Conservation (phyloP, 1,140 invertebrate genomes). For the Hylyphantes graminicola region DNA sequence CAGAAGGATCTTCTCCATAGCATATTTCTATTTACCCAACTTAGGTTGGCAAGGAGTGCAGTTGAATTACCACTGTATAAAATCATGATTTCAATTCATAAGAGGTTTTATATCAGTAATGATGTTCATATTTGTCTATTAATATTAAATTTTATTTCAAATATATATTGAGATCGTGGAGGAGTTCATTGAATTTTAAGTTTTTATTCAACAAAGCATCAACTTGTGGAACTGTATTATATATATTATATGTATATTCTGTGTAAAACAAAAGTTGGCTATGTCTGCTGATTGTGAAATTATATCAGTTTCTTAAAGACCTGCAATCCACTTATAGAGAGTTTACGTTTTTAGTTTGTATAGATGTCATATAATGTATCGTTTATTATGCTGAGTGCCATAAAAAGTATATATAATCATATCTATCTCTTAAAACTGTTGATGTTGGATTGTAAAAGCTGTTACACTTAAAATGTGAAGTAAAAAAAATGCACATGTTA, state of each 20-base stretch:
- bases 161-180: conserved; percentile 14
- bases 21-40: no score
- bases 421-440: conserved; percentile 47
- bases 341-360: conserved; percentile 24
- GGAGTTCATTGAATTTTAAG: neutral
- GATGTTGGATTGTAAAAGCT: conserved; percentile 56
- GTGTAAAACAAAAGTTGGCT: no score
- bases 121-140: conserved; percentile 20
- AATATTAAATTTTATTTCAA: neutral
- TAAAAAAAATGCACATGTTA: conserved; percentile 51
- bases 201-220: conserved; percentile 14
- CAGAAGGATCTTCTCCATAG: no score
- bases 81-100: conserved; percentile 40
- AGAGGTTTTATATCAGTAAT: conserved; percentile 34
- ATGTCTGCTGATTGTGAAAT: no score
- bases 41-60: no score
- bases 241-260: no score
- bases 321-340: conserved; percentile 12
- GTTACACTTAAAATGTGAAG: conserved; percentile 35
- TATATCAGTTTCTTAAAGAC: conserved; percentile 18
- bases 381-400: conserved; percentile 55
- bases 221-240: conserved; percentile 1
- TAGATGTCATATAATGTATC: conserved; percentile 46
- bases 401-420: conserved; percentile 51
- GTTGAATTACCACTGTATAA: conserved; percentile 15